A percentile compares a stretch with the other conserved stretches of the same genome.
These are phyloP conservation scores for Melipona beecheii DNA, from an alignment of 2,888 invertebrate species.

Conservation along the genomic window DNA sequence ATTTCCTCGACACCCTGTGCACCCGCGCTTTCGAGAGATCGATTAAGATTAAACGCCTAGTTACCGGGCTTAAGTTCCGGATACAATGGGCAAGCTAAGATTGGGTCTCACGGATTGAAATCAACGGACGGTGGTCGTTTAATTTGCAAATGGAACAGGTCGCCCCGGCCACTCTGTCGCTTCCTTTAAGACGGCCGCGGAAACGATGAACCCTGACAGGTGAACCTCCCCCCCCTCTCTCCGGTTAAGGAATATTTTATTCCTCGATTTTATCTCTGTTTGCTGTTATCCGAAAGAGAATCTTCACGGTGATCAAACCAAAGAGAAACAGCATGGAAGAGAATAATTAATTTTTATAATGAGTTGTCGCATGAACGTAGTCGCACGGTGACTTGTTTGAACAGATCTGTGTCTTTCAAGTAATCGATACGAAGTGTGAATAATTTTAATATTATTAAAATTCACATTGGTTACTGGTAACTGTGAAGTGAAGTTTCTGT, in stretches of 20 bases:
- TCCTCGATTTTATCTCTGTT: no score
- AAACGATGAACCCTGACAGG: constrained; percentile 5
- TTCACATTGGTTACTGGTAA: no score
- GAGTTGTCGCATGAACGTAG: no score
- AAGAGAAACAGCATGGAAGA: no score
- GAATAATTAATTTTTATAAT: no score
- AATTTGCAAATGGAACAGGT: constrained; percentile 74
- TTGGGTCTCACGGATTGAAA: constrained; percentile 71
- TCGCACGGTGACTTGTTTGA: no score
- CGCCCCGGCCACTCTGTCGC: constrained; percentile 14
- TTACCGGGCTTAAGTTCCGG: constrained; percentile 71
- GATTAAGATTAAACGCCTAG: constrained; percentile 30
- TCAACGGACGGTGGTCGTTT: constrained; percentile 68
- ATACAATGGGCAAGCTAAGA: constrained; percentile 67
- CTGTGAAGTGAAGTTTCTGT: no score
- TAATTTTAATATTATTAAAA: no score
- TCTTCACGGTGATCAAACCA: no score
- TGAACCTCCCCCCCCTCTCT: neutral
- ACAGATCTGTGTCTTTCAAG: no score
- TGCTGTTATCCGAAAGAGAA: no score
- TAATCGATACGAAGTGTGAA: no score
- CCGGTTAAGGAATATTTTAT: constrained; percentile 8
- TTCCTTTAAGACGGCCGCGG: neutral
- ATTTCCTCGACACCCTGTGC: constrained; percentile 25
- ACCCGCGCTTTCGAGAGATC: constrained; percentile 40